Evolutionary conservation across 2,113 vertebrate species (phyloP), one percentile per base, ranked within the genome.

Genomic region (Gallinago undulata): DNA sequence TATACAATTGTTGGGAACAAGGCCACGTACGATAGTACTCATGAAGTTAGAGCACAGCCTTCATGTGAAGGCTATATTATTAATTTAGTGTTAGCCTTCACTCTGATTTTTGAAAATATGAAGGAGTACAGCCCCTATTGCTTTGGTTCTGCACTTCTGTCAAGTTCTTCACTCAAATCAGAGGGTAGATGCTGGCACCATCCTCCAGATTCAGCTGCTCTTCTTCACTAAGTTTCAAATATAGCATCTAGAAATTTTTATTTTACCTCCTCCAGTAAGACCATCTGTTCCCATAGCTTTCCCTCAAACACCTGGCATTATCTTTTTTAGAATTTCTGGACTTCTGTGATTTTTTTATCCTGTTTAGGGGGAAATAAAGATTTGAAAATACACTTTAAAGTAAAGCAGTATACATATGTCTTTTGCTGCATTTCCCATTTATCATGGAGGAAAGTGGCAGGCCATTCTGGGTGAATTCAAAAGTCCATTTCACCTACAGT

Each of bases 161-260:
- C 95, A 91, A 93, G 92, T 93, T 95, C 89, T 93, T 96, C 81
- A 45, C 87, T 95, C 73, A 94, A 96, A 94, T 95, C 86, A 94
- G 94, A 92, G 96, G 96, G 84, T 91, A 94, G 90, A 96, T 92
- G 76, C 94, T 96, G 95, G 92, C 96, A 97, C 86, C 95, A 94
- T 95, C 92, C 94, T 97, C 86, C 92, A 96, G 88, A 96, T 94
- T 97, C 96, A 96, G 96, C 91, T 94, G 92, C 91, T 97, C 64
- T 93, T 94, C 96, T 93, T 92, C 90, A 96, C 86, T 45, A 93
- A 68, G 79, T 93, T 97, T 97, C 90, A 94, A 96, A 96, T 94
- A 93, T 96, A 96, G 92, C 84, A 95, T 95, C 57, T 84, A 96
- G 94, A 95, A 95, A 93, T 90, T 96, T 97, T 92, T 96, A 93